These are phyloP conservation scores for Limonius californicus DNA, from an alignment of 1,140 invertebrate genomes.

Conservation along the genomic window DNA sequence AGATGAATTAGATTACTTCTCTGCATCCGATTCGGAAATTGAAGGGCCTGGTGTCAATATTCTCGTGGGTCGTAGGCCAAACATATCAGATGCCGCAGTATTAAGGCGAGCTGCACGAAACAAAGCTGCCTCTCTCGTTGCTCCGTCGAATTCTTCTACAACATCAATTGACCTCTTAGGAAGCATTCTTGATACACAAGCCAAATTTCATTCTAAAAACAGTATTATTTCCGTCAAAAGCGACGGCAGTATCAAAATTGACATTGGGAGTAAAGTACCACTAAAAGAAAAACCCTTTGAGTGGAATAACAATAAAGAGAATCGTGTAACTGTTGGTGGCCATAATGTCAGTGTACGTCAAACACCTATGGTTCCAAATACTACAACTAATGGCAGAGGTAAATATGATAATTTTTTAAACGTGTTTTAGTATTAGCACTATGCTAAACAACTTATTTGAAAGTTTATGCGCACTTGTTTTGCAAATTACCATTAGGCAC, in stretches of 20 bases:
- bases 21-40: slow-evolving; percentile 53
- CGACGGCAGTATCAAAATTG: slow-evolving; percentile 56
- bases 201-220: slow-evolving; percentile 66
- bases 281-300: background rate
- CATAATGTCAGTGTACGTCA: background rate
- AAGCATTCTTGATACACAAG: slow-evolving; percentile 71
- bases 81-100: slow-evolving; percentile 42
- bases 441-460: no score
- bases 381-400: slow-evolving; percentile 26
- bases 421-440: background rate
- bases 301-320: background rate
- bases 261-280: slow-evolving; percentile 10
- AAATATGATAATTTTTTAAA: background rate
- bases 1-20: slow-evolving; percentile 63
- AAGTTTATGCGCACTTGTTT: no score
- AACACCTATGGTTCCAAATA: slow-evolving; percentile 57
- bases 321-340: background rate
- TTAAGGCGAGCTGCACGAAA: slow-evolving; percentile 49
- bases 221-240: slow-evolving; percentile 56
- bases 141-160: slow-evolving; percentile 36
- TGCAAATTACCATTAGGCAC: no score
- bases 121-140: slow-evolving; percentile 50
- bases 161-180: slow-evolving; percentile 59
- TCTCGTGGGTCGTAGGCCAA: slow-evolving; percentile 48
- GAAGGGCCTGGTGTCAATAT: slow-evolving; percentile 38